These are phyloP conservation scores for Sesamia inferens DNA, from an alignment of 2,888 invertebrate species.

Conservation along the genomic window DNA sequence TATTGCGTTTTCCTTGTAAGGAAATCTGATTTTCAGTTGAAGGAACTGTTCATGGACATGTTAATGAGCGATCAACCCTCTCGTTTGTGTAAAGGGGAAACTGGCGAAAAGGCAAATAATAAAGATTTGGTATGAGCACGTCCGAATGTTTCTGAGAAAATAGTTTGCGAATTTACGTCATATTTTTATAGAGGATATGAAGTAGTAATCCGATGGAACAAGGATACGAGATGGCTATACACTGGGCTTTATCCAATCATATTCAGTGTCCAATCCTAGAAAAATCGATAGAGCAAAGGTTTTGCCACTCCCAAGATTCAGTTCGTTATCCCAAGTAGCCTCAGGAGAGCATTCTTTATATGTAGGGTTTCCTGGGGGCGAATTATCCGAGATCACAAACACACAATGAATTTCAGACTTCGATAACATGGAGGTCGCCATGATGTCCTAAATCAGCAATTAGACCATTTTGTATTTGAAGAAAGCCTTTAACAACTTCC, in stretches of 20 bases:
- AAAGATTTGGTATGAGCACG: conserved; percentile 21
- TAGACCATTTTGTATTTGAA: neutral
- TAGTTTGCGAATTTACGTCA: neutral
- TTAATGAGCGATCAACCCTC: conserved; percentile 42
- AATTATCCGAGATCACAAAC: neutral
- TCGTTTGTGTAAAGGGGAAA: conserved; percentile 23
- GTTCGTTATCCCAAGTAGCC: conserved; percentile 1
- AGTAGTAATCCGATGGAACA: neutral
- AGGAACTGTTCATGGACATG: conserved; percentile 50
- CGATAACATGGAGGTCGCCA: neutral
- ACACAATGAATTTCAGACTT: neutral
- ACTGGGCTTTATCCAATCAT: neutral
- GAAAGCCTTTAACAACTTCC: neutral
- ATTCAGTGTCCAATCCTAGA: neutral
- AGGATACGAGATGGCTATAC: neutral
- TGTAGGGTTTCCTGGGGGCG: neutral
- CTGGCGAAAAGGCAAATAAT: conserved; percentile 37
- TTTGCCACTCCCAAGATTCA: neutral
- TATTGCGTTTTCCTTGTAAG: too few relatives aligned
- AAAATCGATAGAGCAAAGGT: neutral
- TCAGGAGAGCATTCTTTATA: neutral
- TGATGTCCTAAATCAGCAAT: neutral
- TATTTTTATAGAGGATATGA: neutral
- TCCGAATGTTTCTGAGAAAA: conserved; percentile 15
- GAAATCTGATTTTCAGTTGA: conserved; percentile 13